Percentiles rank a stretch among this genome's conserved stretches.
phyloP scores from a whole-genome alignment of 2,113 vertebrate species.

The Microcebus lehilahytsara region DNA sequence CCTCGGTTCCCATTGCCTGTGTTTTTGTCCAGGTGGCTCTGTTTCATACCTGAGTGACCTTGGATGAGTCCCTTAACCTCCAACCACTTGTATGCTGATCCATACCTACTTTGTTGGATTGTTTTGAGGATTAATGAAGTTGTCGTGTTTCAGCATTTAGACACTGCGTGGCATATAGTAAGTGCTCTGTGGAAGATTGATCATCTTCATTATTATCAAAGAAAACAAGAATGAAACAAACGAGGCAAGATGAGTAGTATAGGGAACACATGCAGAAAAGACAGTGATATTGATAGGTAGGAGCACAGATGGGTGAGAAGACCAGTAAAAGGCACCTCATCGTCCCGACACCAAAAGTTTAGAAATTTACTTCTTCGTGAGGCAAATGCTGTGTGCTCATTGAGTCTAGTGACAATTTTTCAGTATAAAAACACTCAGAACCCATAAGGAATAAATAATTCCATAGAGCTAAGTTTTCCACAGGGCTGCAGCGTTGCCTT shows the following conservation, averaged over 20 bases:
- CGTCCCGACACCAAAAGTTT: background rate
- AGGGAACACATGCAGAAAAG: background rate
- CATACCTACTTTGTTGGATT: background rate
- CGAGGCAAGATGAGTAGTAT: background rate
- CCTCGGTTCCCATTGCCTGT: background rate
- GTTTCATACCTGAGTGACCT: background rate
- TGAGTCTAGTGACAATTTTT: background rate
- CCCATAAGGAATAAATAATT: background rate
- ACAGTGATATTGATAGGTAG: background rate
- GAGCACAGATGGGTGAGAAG: background rate
- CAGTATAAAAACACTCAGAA: background rate
- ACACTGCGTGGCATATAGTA: background rate
- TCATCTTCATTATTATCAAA: background rate
- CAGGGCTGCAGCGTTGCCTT: background rate
- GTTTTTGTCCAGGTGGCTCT: background rate
- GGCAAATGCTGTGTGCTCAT: background rate
- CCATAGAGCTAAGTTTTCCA: background rate
- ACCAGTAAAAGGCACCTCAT: background rate
- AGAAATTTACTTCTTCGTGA: background rate
- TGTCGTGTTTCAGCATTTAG: background rate
- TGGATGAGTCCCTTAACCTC: background rate
- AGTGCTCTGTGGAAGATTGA: background rate
- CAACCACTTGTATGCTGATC: background rate
- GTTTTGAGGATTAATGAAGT: background rate
- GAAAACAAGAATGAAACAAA: background rate